phyloP scores from a whole-genome alignment of 2,888 invertebrate genomes.

The Eremobia ochroleuca region DNA sequence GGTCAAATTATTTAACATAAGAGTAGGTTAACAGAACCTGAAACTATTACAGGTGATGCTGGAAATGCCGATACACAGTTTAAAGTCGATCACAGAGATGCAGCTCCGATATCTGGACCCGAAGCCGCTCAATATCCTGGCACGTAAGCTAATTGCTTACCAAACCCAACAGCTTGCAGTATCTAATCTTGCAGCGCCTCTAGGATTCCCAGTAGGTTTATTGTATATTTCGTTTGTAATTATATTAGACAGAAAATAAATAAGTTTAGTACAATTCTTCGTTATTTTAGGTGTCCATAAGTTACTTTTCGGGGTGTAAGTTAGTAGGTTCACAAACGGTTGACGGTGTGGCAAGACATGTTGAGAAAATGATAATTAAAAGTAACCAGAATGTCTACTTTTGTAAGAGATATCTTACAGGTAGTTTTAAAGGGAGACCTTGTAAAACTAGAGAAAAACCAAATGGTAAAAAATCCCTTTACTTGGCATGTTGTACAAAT shows the following conservation, averaged over 20 bases:
- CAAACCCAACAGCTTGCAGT: conserved; percentile 62
- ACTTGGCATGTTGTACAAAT: conserved; percentile 39
- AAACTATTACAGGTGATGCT: conserved; percentile 79
- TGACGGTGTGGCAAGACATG: neutral
- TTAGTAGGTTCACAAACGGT: neutral
- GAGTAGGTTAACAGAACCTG: neutral
- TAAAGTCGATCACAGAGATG: conserved; percentile 77
- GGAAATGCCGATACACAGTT: conserved; percentile 76
- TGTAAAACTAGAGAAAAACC: neutral
- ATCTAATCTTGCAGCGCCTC: neutral
- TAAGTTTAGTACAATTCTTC: neutral
- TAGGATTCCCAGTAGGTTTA: neutral
- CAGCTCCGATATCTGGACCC: conserved; percentile 78
- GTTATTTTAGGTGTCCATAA: neutral
- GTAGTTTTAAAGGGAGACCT: neutral
- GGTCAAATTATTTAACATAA: neutral
- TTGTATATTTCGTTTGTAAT: conserved; percentile 10
- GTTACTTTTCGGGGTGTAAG: neutral
- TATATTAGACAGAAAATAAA: conserved; percentile 21
- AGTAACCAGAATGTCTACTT: neutral
- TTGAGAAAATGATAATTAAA: neutral
- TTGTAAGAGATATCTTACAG: neutral
- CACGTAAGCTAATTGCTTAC: conserved; percentile 77
- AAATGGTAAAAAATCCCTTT: conserved; percentile 9
- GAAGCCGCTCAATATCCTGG: conserved; percentile 80